Percentiles rank a stretch among this genome's conserved stretches.
Evolutionary conservation across 1,140 invertebrate genomes (phyloP).

Genomic region (Triops cancriformis): DNA sequence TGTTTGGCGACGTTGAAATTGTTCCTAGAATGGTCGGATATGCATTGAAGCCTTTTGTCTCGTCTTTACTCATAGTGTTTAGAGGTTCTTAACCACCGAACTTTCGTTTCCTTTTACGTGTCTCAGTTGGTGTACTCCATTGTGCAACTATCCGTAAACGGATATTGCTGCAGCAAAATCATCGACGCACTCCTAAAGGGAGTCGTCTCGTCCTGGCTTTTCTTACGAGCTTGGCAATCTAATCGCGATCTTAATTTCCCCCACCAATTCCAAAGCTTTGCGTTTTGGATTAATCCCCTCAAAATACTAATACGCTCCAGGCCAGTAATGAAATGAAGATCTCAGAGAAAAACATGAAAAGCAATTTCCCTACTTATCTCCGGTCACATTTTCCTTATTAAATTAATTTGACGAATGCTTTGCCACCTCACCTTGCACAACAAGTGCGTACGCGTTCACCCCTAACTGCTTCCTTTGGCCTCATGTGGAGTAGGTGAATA

Average conservation of each 20-base stretch:
- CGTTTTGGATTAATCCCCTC: background rate
- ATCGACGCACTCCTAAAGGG: background rate
- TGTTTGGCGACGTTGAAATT: no score
- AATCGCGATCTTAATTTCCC: background rate
- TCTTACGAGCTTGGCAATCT: background rate
- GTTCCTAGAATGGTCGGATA: no score
- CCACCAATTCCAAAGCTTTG: background rate
- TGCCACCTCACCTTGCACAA: no score
- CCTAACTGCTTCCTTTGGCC: no score
- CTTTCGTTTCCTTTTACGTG: background rate
- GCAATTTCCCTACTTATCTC: slow-evolving; percentile 1
- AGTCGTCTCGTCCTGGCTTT: background rate
- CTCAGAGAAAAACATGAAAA: background rate
- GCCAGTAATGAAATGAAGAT: background rate
- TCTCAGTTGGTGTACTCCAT: background rate
- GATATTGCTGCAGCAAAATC: background rate
- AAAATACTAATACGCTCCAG: background rate
- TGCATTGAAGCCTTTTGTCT: background rate
- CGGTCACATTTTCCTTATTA: background rate
- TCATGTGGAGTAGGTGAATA: no score
- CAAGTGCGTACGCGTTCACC: no score
- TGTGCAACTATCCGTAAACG: background rate
- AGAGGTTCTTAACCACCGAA: background rate
- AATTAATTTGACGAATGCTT: no score
- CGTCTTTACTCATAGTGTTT: background rate